Base-by-base conservation (phyloP, 2,888 invertebrate genomes). In the Trachelus iudaicus region DNA sequence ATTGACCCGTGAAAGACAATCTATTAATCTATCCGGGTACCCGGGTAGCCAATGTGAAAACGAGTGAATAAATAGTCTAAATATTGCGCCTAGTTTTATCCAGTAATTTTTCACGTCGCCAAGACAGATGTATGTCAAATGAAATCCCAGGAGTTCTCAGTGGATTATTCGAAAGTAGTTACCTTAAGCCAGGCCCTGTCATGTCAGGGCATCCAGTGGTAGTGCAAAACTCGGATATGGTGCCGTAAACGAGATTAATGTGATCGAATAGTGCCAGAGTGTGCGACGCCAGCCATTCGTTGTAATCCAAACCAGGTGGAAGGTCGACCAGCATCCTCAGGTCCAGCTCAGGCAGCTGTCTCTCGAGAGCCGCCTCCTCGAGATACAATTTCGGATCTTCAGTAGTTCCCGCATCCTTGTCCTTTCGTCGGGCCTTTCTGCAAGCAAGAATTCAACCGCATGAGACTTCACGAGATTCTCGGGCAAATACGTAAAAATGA, bases 251-350 rank as follows among this genome's bases (percentile, higher is more conserved):
- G 93, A 99, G 95, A 94, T 99, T 99, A 89, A 99, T 98, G 93
- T 99, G 99, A 93, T 99, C 98, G 93, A 99, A 99, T 92, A 99
- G 97, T 94, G 98, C 97, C 93, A 98, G 95, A 84, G 98, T 98
- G 93, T 99, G 99, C 85, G 98, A 98, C 86, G 99, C 99, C 90
- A 99, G 95, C 99, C 99, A 99, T 94, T 99, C 99, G 93, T 99
- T 98, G 93, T 97, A 97, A 93, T 99, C 99, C 92, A 99, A 95
- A 84, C 98, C 98, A 86, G 96, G 95, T 87, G 99, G 99, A 92
- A 99, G 94, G 92, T 97, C 97, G 85, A 99, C 98, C 92, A 99
- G 94, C 93, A 97, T 95, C 92, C 96, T 95, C 94, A 99, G 95
- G 94, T 98, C 98, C 91, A 97, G 95, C 93, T 98, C 98, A 88